Percentiles rank a stretch among this genome's conserved stretches.
Conservation (phyloP, 2,888 invertebrate species). For the Polyommatus iphigenia region DNA sequence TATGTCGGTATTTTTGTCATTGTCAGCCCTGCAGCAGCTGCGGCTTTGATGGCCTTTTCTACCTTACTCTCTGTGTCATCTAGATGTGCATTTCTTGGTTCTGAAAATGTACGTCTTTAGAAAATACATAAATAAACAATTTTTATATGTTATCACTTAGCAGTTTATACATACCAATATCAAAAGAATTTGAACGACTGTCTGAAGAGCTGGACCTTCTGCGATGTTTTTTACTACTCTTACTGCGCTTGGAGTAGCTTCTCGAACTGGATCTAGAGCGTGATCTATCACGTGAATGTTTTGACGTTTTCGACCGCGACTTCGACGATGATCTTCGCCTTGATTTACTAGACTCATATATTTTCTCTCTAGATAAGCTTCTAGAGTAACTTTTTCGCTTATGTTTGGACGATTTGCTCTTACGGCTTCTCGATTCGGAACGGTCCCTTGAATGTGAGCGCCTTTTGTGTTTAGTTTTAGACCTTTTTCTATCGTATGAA, state of each 20-base stretch:
- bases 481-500: constrained; percentile 67
- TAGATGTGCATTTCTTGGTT: constrained; percentile 52
- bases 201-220: constrained; percentile 61
- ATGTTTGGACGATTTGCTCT: constrained; percentile 61
- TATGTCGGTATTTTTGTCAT: constrained; percentile 76
- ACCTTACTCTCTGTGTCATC: constrained; percentile 73
- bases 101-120: constrained; percentile 50
- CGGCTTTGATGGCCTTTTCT: constrained; percentile 74
- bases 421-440: constrained; percentile 61
- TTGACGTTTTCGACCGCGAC: constrained; percentile 55
- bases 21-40: constrained; percentile 73
- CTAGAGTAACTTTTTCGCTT: constrained; percentile 65
- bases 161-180: constrained; percentile 57
- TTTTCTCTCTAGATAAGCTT: constrained; percentile 66
- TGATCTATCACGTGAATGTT: constrained; percentile 53
- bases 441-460: constrained; percentile 67
- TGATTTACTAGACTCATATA: constrained; percentile 61
- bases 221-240: constrained; percentile 55
- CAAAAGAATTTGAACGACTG: constrained; percentile 66
- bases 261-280: constrained; percentile 62
- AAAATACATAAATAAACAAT: background rate
- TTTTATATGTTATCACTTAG: background rate
- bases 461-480: constrained; percentile 65
- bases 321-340: constrained; percentile 61
- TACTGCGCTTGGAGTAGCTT: constrained; percentile 58